Evolutionary conservation across 2,888 invertebrate genomes (phyloP), one percentile per base, ranked within the genome.

Genomic region (Yponomeuta cagnagella): DNA sequence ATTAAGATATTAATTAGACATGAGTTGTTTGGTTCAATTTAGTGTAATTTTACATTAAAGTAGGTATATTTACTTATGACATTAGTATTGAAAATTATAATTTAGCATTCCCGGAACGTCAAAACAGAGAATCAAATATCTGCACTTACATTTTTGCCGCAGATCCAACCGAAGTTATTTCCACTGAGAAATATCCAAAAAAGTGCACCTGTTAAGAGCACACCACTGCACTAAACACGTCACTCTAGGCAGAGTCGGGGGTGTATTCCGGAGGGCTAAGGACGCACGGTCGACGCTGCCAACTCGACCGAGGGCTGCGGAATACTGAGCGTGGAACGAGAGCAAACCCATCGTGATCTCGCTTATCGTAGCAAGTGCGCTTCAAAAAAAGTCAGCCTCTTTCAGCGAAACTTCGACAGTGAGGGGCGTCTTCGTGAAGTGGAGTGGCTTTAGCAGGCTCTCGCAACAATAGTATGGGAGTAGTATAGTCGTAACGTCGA

Each of bases 201-300:
- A 37, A 33, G 67, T 58, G 52, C 52, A 58, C 52, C 2, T 58
- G 15, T 58, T 58, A 15, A 64, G 10, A 64, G 64, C 30, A 30
- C 64, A 64, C 30, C 68, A 68, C 68, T 48, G 52, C 48, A 68
- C 68, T 68, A 48, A 23, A 68, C 68, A 30, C n/a, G 23, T 10
- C 48, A 48, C 43, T 31, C 64, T 64, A 3, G 64, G 23, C 9
- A 64, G 64, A 58, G 52, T 58, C 12, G 52, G 64, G 64, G 64
- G 64, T 64, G 64, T 64, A 64, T 64, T 64, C 64, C 31, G 64
- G 64, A 30, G 30, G 64, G 30, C 30, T 4, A 10, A 30, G 2
- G n/a, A 31, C 65, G 65, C 65, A 65, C 65, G 65, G 12, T 31
- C 65, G 33, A 65, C 65, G 65, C 65, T 65, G 65, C 65, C 10